Base-by-base conservation (phyloP, 2,888 invertebrate species). In the Siphonodentalium dalli region DNA sequence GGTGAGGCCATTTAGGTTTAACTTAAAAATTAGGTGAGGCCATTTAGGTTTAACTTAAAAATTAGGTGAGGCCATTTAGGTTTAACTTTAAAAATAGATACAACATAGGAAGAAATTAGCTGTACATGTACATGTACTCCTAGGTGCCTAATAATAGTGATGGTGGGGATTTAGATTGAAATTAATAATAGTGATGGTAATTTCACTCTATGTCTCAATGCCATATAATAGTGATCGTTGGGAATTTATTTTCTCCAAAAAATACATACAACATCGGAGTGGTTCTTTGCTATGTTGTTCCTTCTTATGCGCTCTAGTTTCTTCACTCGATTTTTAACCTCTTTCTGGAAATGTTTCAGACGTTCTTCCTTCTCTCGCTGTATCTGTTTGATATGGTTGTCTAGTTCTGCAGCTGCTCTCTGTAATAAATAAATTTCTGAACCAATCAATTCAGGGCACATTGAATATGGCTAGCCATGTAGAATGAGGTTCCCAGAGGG, bases 261-360 rank as follows among this genome's bases (percentile, higher is more conserved):
- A 4, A 28, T 29, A 63, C 71, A 60, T 60, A 77, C 76, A 48
- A 68, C 71, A 58, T 58, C 56, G 31, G 54, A 68, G 33, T 72
- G 69, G 20, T 66, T 67, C 47, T 72, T 66, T 21, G 60, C 13
- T 20, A 35, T 44, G 33, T 54, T 52, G 3, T 56, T 44, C 21
- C 49, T 37, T 24, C 44, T 40, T n/a, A 55, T 44, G 41, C 49
- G 61, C 40, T 71, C 69, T 28, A 72, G 41, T n/a, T 43, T 42
- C n/a, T 60, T 61, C 0, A 79, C 77, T 21, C 79, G 49, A 33
- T 66, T 63, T 44, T 68, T 71, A 2, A 78, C 77, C 35, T 76
- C 74, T n/a, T 67, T 66, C 54, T 75, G 75, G 43, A 79, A 79
- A 37, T 65, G 65, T 40, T 54, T 55, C 11, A 79, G 58, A 37